Conservation (phyloP, 2,888 invertebrate genomes). For the Chouioia cunea region DNA sequence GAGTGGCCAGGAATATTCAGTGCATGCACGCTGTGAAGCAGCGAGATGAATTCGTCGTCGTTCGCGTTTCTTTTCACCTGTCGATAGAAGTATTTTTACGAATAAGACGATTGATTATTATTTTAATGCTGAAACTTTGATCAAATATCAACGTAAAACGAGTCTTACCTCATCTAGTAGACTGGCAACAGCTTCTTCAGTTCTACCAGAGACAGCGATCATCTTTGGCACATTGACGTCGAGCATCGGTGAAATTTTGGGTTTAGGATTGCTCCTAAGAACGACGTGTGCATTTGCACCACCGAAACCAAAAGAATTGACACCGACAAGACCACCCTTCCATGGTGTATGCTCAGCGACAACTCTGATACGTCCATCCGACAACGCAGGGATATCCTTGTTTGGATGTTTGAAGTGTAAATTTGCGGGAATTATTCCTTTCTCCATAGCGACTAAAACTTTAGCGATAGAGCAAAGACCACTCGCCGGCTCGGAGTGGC, state of each 20-base stretch:
- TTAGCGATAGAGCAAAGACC: constrained; percentile 93
- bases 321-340: constrained; percentile 91
- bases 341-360: constrained; percentile 86
- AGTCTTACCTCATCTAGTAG: constrained; percentile 74
- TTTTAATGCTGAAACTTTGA: no score
- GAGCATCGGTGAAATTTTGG: constrained; percentile 73
- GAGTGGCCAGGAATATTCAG: constrained; percentile 81
- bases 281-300: constrained; percentile 96
- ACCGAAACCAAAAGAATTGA: constrained; percentile 99
- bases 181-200: constrained; percentile 80
- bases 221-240: constrained; percentile 74
- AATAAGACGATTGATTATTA: no score
- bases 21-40: constrained; percentile 82
- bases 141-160: not conserved
- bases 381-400: constrained; percentile 89
- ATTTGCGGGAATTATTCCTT: constrained; percentile 89
- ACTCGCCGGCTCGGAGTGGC: constrained; percentile 95
- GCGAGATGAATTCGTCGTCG: constrained; percentile 80
- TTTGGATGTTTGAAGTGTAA: constrained; percentile 91
- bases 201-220: constrained; percentile 86
- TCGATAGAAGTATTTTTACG: no score
- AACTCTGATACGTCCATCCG: constrained; percentile 87
- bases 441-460: constrained; percentile 92
- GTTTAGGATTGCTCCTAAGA: constrained; percentile 83
- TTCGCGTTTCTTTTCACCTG: constrained; percentile 69